Evolutionary conservation across 2,888 invertebrate species (phyloP), one percentile per base, ranked within the genome.

Genomic region (Pristionchus maxplancki): DNA sequence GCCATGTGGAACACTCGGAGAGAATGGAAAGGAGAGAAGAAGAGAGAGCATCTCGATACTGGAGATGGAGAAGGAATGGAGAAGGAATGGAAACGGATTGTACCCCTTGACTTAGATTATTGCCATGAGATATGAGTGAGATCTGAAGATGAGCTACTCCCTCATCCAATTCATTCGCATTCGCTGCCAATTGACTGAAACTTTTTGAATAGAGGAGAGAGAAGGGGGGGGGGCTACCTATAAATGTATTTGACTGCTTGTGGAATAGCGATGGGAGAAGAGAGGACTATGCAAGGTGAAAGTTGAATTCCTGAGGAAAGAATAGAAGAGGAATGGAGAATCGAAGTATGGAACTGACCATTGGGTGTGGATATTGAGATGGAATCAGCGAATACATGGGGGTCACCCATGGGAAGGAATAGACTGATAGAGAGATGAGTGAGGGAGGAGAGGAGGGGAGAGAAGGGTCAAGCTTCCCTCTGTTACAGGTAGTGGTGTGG

Each of bases 81-180:
- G n/a, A 78, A 78, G 17, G 34, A 71, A 81, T 40, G 48, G 44
- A 40, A 81, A 17, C 34, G 6, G 28, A 81, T 15, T 44, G 24
- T 44, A 88, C 88, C 28, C 88, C 88, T 28, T 78, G 78, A 62
- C 88, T 88, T 2, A 88, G 58, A 37, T 31, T 48, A 20, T 88
- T 88, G 8, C 88, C 88, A 88, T 88, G 44, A 5, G 88, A 88
- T 44, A 88, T 58, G 34, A 88, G 81, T 20, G 78, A 81, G 28
- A 88, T n/a, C 40, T 64, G 62, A 17, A 88, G 28, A 81, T 88
- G 44, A 28, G 88, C 88, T 37, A 88, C 81, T 78, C 88, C 88
- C 44, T 88, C 88, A 34, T 88, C 88, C 44, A 88, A 58, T 81
- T 88, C 88, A 81, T 88, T 88, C 37, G 88, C 88, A 88, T 88